Evolutionary conservation across 2,797 vertebrate genomes (phyloP).

Genomic region (Cottoperca gobio): DNA sequence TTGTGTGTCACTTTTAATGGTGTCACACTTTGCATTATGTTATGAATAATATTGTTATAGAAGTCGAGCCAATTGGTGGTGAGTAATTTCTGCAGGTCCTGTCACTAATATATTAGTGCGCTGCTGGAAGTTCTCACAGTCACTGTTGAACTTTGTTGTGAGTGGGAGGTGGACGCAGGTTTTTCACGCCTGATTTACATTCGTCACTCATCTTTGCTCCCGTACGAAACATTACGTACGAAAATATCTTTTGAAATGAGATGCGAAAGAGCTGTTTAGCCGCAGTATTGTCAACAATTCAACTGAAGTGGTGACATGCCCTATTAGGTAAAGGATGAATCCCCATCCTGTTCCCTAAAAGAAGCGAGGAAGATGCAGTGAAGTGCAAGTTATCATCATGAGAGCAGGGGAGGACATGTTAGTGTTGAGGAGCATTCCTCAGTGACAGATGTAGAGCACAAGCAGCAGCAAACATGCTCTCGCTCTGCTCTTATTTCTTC

Average conservation of each 20-base stretch:
- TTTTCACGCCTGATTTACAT: conserved; percentile 15
- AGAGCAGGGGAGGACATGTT: conserved; percentile 78
- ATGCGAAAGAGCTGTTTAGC: conserved; percentile 21
- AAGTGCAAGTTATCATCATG: conserved; percentile 63
- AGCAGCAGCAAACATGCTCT: conserved; percentile 54
- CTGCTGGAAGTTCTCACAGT: conserved; percentile 28
- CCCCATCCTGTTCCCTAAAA: conserved; percentile 31
- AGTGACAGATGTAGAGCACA: conserved; percentile 66
- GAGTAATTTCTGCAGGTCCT: conserved; percentile 20
- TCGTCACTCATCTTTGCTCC: conserved; percentile 12
- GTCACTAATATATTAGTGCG: background rate
- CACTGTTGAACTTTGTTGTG: background rate
- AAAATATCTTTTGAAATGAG: background rate
- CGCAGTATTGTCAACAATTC: conserved; percentile 6
- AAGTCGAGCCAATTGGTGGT: conserved; percentile 7
- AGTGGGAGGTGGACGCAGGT: conserved; percentile 11
- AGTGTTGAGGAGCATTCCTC: conserved; percentile 79
- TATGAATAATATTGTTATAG: conserved; percentile 27
- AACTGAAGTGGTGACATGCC: conserved; percentile 4
- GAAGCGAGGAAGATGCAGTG: conserved; percentile 37
- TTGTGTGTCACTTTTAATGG: conserved; percentile 25
- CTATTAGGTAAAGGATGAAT: conserved; percentile 27
- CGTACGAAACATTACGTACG: conserved; percentile 2
- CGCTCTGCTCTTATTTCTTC: conserved; percentile 3
- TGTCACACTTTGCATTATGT: conserved; percentile 21